Evolutionary conservation across 2,113 vertebrate genomes (phyloP).

Genomic region (Burhinus oedicnemus): DNA sequence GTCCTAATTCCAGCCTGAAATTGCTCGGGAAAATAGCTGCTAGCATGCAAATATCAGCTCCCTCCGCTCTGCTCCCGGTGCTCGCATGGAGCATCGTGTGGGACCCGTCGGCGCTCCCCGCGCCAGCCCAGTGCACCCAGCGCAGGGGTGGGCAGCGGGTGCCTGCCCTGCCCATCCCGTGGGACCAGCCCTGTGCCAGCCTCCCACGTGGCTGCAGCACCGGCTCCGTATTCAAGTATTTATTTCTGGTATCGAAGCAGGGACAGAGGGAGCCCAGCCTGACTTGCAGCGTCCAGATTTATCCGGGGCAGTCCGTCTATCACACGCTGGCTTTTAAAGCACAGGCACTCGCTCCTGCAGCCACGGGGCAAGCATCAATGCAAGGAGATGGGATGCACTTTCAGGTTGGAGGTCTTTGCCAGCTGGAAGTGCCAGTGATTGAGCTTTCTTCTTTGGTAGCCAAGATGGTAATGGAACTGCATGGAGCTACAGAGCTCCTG

Average conservation of each 20-base stretch:
- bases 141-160: background rate
- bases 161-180: background rate
- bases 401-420: background rate
- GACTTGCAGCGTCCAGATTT: background rate
- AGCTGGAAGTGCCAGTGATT: background rate
- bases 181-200: background rate
- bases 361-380: background rate
- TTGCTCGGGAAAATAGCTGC: background rate
- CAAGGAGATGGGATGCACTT: background rate
- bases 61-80: too few species aligned
- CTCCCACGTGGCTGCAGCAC: background rate
- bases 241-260: background rate
- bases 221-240: rapidly evolving
- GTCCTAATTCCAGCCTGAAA: background rate
- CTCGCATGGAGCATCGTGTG: too few species aligned
- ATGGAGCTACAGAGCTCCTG: background rate
- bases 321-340: background rate
- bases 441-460: background rate
- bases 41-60: background rate
- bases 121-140: too few species aligned
- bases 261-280: background rate
- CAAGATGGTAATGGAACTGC: background rate
- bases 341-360: background rate
- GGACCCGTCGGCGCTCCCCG: too few species aligned
- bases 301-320: background rate